Evolutionary conservation across 2,888 invertebrate genomes (phyloP).

Genomic region (Oasisia sp.): DNA sequence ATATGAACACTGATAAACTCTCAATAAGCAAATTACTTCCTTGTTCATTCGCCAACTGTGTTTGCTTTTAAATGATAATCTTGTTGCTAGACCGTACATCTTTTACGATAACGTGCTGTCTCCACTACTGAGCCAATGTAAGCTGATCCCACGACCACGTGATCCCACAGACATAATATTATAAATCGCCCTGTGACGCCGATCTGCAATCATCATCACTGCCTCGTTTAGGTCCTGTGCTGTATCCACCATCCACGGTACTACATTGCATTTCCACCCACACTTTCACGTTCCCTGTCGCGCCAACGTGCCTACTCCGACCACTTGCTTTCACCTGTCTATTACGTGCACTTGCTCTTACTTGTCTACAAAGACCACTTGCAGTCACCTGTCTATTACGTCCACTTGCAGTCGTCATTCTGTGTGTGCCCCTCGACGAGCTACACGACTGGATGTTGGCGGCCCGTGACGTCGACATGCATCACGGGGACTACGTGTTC

Average conservation of each 20-base stretch:
- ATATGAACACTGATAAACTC: no score
- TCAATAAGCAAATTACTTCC: no score
- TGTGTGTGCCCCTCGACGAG: constrained; percentile 49
- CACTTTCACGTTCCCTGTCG: constrained; percentile 43
- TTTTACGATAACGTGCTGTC: no score
- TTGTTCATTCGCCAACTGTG: no score
- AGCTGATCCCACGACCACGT: no score
- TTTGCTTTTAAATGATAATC: no score
- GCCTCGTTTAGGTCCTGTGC: neutral
- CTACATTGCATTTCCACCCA: constrained; percentile 43
- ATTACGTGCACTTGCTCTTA: constrained; percentile 42
- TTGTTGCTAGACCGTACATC: no score
- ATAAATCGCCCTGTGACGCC: neutral
- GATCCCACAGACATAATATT: neutral
- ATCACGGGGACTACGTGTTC: constrained; percentile 56
- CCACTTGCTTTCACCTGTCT: neutral
- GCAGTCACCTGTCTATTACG: neutral
- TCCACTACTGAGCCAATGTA: no score
- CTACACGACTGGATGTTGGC: constrained; percentile 52
- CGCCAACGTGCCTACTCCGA: neutral
- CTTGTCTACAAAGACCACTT: neutral
- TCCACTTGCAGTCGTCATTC: constrained; percentile 51
- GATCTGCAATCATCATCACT: neutral
- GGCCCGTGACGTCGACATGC: constrained; percentile 51
- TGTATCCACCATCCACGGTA: constrained; percentile 28